A percentile compares a stretch with the other conserved stretches of the same genome.
Evolutionary conservation across 2,888 invertebrate species (phyloP).

Genomic region (Tinea trinotella): DNA sequence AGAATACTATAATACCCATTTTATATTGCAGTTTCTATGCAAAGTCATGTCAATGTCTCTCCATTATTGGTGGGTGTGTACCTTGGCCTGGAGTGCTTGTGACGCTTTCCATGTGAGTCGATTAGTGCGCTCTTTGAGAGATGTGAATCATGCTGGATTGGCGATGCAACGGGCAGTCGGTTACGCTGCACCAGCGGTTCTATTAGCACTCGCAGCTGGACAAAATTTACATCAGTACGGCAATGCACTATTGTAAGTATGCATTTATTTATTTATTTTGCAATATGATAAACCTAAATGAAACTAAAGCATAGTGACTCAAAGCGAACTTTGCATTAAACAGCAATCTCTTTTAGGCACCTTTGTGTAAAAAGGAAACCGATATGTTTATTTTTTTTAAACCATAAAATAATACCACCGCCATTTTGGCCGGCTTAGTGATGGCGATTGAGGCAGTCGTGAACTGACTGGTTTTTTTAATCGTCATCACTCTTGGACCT

Average conservation of each 20-base stretch:
- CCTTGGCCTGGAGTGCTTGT: conserved; percentile 93
- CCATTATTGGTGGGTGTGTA: conserved; percentile 93
- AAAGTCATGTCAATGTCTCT: conserved; percentile 91
- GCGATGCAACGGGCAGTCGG: conserved; percentile 93
- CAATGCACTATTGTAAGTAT: conserved; percentile 92
- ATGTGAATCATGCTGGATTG: conserved; percentile 96
- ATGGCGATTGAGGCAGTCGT: no score
- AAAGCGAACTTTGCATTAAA: not conserved
- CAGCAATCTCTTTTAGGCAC: not conserved
- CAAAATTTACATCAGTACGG: conserved; percentile 96
- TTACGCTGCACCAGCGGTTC: conserved; percentile 92
- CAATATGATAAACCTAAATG: no score
- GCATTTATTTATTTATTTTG: no score
- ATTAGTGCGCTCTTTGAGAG: conserved; percentile 94
- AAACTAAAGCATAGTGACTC: no score
- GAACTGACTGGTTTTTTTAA: no score
- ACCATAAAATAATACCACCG: no score
- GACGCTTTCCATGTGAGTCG: conserved; percentile 94
- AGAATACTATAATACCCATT: no score
- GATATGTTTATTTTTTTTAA: no score
- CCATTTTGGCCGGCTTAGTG: no score
- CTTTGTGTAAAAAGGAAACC: no score
- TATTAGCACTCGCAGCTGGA: conserved; percentile 91
- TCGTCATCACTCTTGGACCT: no score
- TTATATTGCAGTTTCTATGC: conserved; percentile 78